Evolutionary conservation across 1,140 invertebrate species (phyloP), one percentile per base, ranked within the genome.

Genomic region (Fopius arisanus): DNA sequence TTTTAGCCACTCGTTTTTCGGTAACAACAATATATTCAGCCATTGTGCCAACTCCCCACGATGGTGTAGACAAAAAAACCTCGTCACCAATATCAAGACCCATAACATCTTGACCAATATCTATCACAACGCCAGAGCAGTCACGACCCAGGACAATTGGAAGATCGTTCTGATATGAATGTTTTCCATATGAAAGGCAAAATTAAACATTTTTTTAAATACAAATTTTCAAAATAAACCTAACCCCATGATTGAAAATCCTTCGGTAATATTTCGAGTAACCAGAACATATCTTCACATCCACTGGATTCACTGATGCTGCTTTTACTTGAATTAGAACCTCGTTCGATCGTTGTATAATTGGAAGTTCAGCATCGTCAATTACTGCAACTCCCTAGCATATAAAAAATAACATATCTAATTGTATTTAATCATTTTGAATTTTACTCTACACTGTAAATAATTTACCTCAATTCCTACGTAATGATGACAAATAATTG

Each of bases 131-230:
- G 21, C 93, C 93, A 5, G 92, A 86, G 79, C 92, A 93, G 83
- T 93, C 92, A 78, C 93, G 88, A 2, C 93, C 93, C 3, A 93
- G 81, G 67, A 91, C 89, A 63, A 93, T 86, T 14, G 93, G 92
- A 68, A 91, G 84, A 74, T 90, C 90, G 68, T 84, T 85, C 43
- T 87, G 80, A 67, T 85, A n/a, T n/a, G n/a, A n/a, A 65, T 62
- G 40, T 68, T 51, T 62, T 26, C 14, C 12, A 69, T 59, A 66
- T 67, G 72, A 63, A 62, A 59, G 10, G 26, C 14, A 54, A 54
- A 54, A n/a, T n/a, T n/a, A 65, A 12, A 28, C 23, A 43, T 65
- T 63, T 10, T 41, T 51, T 63, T 16, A 43, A 29, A 12, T 1
- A 48, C 14, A 29, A 9, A 37, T 37, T 75, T 70, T 10, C 12